phyloP scores from a whole-genome alignment of 2,888 invertebrate genomes.

The Noctua comes region DNA sequence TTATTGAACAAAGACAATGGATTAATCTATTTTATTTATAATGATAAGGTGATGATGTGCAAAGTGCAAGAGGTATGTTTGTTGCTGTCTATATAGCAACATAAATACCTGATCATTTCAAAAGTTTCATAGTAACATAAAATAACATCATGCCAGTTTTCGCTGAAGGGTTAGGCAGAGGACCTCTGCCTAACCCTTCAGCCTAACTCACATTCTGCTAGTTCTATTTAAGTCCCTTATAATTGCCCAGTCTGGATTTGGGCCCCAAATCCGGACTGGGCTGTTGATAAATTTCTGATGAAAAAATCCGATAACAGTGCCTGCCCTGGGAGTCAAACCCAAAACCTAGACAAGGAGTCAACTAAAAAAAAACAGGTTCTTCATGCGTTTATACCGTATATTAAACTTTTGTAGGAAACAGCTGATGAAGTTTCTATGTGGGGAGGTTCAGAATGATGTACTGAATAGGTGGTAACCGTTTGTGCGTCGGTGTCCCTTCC shows the following conservation, averaged over 20 bases:
- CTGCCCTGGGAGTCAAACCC: too few relatives aligned
- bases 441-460: too few relatives aligned
- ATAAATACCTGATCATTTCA: neutral
- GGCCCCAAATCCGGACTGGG: neutral
- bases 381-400: too few relatives aligned
- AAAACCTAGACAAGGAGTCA: too few relatives aligned
- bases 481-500: too few relatives aligned
- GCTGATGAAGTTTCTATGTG: too few relatives aligned
- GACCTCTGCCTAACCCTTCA: too few relatives aligned
- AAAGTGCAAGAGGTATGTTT: conserved; percentile 4
- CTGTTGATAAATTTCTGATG: neutral
- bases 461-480: neutral
- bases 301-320: neutral
- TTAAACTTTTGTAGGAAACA: too few relatives aligned
- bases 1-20: neutral
- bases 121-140: neutral
- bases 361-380: too few relatives aligned
- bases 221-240: neutral
- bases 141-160: neutral
- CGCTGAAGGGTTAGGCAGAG: neutral
- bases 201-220: neutral
- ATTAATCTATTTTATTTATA: neutral
- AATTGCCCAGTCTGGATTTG: neutral
- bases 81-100: neutral
- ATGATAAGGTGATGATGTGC: conserved; percentile 1